Conservation (phyloP, 2,797 vertebrate genomes). For the Diplodus puntazzo region DNA sequence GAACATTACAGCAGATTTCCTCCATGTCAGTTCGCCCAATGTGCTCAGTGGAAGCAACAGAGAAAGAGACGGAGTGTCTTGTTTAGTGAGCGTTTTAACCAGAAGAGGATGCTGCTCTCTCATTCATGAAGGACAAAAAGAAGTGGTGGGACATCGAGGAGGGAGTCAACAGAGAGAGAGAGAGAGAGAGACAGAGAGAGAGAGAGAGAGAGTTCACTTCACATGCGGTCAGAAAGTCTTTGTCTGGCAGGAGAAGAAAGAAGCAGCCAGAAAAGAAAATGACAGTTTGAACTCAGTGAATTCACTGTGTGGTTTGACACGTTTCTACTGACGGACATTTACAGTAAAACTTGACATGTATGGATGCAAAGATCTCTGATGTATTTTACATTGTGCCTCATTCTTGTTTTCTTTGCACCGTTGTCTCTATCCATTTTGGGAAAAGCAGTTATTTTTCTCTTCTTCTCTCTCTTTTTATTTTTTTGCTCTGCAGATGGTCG, state of each 20-base stretch:
- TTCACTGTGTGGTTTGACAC: not conserved
- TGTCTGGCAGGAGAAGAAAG: constrained; percentile 30
- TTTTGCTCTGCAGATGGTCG: constrained; percentile 55
- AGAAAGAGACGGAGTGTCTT: not conserved
- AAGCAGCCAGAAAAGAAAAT: constrained; percentile 10
- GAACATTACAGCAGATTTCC: fast-evolving
- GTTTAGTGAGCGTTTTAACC: constrained; percentile 69
- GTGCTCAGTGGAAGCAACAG: not conserved
- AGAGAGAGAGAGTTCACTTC: not conserved
- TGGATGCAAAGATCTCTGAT: not conserved
- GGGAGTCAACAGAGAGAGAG: not conserved
- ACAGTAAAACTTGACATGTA: not conserved
- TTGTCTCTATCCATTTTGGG: constrained; percentile 28
- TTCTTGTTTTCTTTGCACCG: constrained; percentile 16
- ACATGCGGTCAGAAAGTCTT: constrained; percentile 33
- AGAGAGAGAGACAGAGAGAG: constrained; percentile 3
- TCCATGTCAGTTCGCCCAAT: fast-evolving
- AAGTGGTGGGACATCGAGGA: not conserved
- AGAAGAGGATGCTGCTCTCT: constrained; percentile 84
- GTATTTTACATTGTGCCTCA: not conserved
- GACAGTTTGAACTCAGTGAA: not conserved
- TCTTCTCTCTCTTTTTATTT: not conserved
- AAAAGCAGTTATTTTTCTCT: constrained; percentile 21
- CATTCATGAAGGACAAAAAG: constrained; percentile 61
- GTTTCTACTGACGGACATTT: not conserved